Evolutionary conservation across 23 tunicate genomes (phyloP), one percentile per base, ranked within the genome.

Genomic region (Oikopleura albicans): DNA sequence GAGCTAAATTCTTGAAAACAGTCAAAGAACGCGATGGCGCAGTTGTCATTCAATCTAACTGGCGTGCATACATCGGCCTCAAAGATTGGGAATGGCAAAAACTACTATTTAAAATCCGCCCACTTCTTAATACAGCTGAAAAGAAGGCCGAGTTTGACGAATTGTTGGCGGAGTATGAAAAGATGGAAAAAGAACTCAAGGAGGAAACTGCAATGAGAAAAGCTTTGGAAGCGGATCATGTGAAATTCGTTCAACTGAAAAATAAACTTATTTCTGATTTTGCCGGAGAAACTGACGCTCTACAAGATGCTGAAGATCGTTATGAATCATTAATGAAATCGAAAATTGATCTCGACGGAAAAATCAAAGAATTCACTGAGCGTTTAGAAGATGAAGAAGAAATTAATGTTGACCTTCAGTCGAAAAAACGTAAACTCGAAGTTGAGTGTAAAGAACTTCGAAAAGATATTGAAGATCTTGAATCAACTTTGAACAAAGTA

Each of bases 91-190:
- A 71, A n/a, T 71, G 79, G 79, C 27, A 12, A 35, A 71, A 71
- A 71, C 34, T 71, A 16, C 28, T 71, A 35, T 71, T 22, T 29
- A 71, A 71, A 71, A 71, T 71, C 34, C 28, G 31, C 4, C 79
- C 79, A 71, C 35, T 71, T 16, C 34, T 71, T 2, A 31, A 71
- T 2, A 22, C 79, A 16, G 79, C 79, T 12, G 79, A 71, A 29
- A 2, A 27, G 79, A 31, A 89, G 16, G 90, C 90, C 75, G 98
- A 93, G 84, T 79, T 87, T 85, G 98, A 93, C 66, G 84, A 66
- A 27, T 86, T 93, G 4, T 91, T 22, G 37, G 31, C 28, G 31
- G 79, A 71, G 31, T 22, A 22, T 31, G 79, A 71, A 71, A 4
- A 71, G 37, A 16, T 71, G 31, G 79, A 22, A 4, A 71, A 71